A percentile compares a stretch with the other conserved stretches of the same genome.
Evolutionary conservation across 2,888 invertebrate genomes (phyloP).

Genomic region (Apodemia mormo): DNA sequence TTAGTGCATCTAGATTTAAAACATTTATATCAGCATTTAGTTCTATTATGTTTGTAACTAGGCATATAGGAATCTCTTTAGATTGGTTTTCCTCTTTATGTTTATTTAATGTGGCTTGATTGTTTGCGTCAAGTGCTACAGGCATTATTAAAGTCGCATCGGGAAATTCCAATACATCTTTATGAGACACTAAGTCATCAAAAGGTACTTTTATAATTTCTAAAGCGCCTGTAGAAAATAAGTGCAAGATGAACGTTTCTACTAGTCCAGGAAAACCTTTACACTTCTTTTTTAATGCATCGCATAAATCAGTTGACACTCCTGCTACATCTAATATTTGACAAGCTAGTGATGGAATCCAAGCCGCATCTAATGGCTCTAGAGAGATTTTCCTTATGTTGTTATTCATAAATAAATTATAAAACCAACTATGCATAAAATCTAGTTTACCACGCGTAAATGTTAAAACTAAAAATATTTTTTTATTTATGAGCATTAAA

Average conservation of each 20-base stretch:
- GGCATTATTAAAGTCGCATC: slow-evolving; percentile 53
- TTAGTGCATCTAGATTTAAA: slow-evolving; percentile 70
- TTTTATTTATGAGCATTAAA: slow-evolving; percentile 54
- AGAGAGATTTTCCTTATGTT: slow-evolving; percentile 68
- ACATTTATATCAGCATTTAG: slow-evolving; percentile 61
- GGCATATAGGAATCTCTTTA: slow-evolving; percentile 57
- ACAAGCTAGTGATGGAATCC: slow-evolving; percentile 79
- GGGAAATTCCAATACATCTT: slow-evolving; percentile 65
- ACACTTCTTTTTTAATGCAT: slow-evolving; percentile 67
- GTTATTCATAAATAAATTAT: slow-evolving; percentile 61
- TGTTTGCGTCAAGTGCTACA: slow-evolving; percentile 55
- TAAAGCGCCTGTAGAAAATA: slow-evolving; percentile 72
- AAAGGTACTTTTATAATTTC: slow-evolving; percentile 56
- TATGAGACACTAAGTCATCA: slow-evolving; percentile 46
- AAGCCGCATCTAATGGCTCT: slow-evolving; percentile 57
- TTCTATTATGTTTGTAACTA: slow-evolving; percentile 59
- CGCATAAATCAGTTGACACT: slow-evolving; percentile 76
- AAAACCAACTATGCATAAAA: slow-evolving; percentile 63
- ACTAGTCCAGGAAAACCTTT: slow-evolving; percentile 77
- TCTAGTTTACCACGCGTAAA: slow-evolving; percentile 66
- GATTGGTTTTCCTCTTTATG: slow-evolving; percentile 50
- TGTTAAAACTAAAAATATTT: slow-evolving; percentile 61
- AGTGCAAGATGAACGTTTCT: slow-evolving; percentile 74
- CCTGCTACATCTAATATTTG: slow-evolving; percentile 82
- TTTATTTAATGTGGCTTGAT: slow-evolving; percentile 56